Base-by-base conservation (phyloP, 1,140 invertebrate species). In the Drosophila grimshawi region DNA sequence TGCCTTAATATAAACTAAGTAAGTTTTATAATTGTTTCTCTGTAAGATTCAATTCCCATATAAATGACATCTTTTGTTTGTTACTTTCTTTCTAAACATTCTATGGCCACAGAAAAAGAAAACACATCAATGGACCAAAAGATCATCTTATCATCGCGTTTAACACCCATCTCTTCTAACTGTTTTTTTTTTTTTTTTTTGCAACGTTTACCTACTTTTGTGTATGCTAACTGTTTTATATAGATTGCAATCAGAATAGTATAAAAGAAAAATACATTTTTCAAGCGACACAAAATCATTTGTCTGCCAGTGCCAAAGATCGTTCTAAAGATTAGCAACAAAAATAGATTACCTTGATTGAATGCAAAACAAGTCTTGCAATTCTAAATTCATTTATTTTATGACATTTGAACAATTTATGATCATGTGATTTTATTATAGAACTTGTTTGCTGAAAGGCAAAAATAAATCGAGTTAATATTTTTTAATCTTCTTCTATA, bases 171-270 rank as follows among this genome's bases (percentile, higher is more conserved):
- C 10, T 43, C n/a, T 43, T 43, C 10, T 33, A 19, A 7, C 51
- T 56, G 41, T 19, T 52, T 46, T 46, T 49, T 51, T 46, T 49
- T 51, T 46, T 19, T 19, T 19, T 19, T 19, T 19, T 19, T 19
- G 19, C 11, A 46, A 51, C 56, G 55, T 39, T 62, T 64, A 43
- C 74, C 75, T 62, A 78, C 59, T 78, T 78, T 60, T 78, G 63
- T 70, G 41, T 7, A n/a, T 29, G 7, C 41, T 33, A 46, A 33
- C 30, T 46, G 43, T 60, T 5, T 19, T 2, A 59, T 8, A 33
- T 10, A 49, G 41, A 39, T 63, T 70, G 29, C 49, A 41, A 48
- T 65, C 11, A 32, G 2, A 35, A 41, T 48, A 37, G n/a, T 19
- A 32, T 49, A 56, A n/a, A 35, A 8, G 6, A 4, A n/a, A 65